Base-by-base conservation (phyloP, 2,113 vertebrate species). In the Burhinus oedicnemus region DNA sequence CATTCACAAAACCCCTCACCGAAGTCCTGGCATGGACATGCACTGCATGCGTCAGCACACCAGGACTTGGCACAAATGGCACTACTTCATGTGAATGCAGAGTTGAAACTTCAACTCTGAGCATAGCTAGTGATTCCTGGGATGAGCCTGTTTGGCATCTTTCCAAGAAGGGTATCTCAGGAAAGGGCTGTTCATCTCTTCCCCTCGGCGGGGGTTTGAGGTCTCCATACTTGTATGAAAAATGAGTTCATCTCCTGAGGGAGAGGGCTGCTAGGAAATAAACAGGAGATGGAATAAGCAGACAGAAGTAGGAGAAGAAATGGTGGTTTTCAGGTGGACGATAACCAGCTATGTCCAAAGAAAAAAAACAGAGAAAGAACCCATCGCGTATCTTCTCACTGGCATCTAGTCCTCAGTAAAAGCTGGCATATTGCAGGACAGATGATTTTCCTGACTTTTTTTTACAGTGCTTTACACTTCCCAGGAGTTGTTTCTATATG, bases 401-500 rank as follows among this genome's bases (percentile, higher is more conserved):
- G 66, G 70, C 22, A 61, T 90, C 70, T 49, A 77, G 55, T 82
- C 7, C 62, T 49, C 27, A 23, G 78, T 80, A 87, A 69, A 90
- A 96, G 66, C 58, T 93, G 91, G 68, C 94, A 95, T 97, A 95
- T 97, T 97, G 94, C 66, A 83, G 58, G 68, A 70, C 95, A 95
- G 94, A 95, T 94, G 45, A 97, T 64, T 91, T 80, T 57, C 49
- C 54, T 93, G 49, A 23, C 26, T 87, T 83, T 77, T 88, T 84
- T 69, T 95, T 87, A 44, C 57, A 87, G 89, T 91, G 66, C 91
- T 95, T 97, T 95, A 95, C 95, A 88, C 97, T 96, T 97, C 94
- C 89, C 87, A 82, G 87, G 93, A 95, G 82, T 96, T 93, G 91
- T 91, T 95, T 96, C 89, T 93, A 25, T 85, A 71, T 34, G 81